Percentiles rank a stretch among this genome's conserved stretches.
Conservation (phyloP, 2,888 invertebrate genomes). For the Philaethria dido region DNA sequence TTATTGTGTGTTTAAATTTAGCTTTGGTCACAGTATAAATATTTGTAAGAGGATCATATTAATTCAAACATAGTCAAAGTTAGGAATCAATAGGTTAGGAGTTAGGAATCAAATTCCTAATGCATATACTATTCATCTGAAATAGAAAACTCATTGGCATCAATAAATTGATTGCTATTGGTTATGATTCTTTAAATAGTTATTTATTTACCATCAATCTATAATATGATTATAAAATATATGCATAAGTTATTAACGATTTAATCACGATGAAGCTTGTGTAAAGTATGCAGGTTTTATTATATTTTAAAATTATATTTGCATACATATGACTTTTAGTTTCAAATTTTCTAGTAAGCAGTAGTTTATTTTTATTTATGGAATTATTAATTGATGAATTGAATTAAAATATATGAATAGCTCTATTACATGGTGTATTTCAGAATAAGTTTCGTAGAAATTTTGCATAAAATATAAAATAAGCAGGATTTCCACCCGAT, state of each 20-base stretch:
- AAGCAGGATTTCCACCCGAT: background rate
- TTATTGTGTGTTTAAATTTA: no score
- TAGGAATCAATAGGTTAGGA: no score
- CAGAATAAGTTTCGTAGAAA: no score
- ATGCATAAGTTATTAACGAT: background rate
- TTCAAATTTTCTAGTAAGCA: background rate
- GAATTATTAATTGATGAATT: no score
- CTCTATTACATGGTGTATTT: no score
- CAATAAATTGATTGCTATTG: background rate
- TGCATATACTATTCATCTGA: background rate
- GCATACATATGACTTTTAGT: background rate
- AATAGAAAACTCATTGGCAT: background rate
- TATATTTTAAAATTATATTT: slow-evolving; percentile 1
- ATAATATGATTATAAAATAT: background rate
- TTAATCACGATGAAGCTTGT: background rate
- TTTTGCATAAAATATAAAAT: background rate
- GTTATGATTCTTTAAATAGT: slow-evolving; percentile 8
- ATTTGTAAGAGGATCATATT: no score
- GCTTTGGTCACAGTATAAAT: no score
- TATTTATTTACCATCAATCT: slow-evolving; percentile 1
- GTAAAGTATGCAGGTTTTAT: background rate
- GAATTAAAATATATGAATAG: no score
- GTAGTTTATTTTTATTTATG: no score
- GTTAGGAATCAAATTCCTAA: no score
- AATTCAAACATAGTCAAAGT: no score